Evolutionary conservation across 2,888 invertebrate species (phyloP).

Genomic region (Koerneria pararmatus): DNA sequence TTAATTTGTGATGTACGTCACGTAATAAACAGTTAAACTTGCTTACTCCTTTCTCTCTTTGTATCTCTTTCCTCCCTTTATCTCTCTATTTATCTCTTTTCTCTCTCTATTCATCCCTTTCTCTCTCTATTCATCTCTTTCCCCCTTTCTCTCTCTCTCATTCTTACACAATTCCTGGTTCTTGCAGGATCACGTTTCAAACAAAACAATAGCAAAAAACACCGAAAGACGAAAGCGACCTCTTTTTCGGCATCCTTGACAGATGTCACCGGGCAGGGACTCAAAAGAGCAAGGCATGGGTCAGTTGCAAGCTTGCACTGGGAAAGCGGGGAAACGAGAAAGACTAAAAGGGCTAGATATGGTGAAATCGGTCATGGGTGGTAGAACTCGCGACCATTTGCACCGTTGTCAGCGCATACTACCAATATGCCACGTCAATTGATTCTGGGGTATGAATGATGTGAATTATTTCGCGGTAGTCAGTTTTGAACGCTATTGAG

Average conservation of each 20-base stretch:
- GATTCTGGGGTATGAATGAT: conserved; percentile 3
- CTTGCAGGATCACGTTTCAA: no score
- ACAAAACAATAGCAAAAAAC: no score
- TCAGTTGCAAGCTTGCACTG: conserved; percentile 34
- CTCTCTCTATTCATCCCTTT: no score
- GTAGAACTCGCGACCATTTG: not conserved
- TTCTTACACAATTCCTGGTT: not conserved
- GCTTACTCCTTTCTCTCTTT: no score
- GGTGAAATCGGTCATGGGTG: no score
- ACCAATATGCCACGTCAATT: conserved; percentile 6
- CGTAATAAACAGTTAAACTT: no score
- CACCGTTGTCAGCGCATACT: conserved; percentile 17
- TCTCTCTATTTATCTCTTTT: no score
- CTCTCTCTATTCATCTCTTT: not conserved
- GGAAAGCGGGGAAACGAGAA: conserved; percentile 10
- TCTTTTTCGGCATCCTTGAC: conserved; percentile 51
- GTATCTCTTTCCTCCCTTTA: no score
- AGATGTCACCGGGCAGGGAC: conserved; percentile 27
- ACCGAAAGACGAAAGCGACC: conserved; percentile 26
- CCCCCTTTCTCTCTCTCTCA: not conserved
- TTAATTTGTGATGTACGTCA: no score
- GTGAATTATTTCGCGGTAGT: no score
- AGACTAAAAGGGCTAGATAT: conserved; percentile 13
- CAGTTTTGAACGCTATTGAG: no score
- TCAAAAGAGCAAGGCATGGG: conserved; percentile 51